A percentile compares a stretch with the other conserved stretches of the same genome.
phyloP scores from a whole-genome alignment of 35 echinoderm and acorn worm species.

The Apostichopus parvimensis region DNA sequence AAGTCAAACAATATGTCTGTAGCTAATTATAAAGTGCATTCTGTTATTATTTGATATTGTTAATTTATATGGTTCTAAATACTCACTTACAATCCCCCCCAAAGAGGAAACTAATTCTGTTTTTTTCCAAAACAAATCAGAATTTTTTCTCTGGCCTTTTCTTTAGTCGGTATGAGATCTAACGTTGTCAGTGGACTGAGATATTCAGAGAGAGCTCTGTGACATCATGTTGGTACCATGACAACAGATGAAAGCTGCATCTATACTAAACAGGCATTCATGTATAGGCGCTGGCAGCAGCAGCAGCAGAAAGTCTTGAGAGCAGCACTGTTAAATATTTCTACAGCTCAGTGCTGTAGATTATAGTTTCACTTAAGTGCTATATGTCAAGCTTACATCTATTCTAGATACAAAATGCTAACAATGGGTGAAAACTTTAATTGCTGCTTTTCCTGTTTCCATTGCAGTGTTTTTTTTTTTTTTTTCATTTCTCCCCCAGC shows the following conservation, averaged over 20 bases:
- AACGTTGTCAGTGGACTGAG: constrained; percentile 2
- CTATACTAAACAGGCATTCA: background rate
- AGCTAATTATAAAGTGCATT: too few relatives aligned
- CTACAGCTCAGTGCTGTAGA: background rate
- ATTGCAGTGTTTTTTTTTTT: background rate
- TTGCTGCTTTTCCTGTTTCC: background rate
- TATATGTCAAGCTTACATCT: constrained; percentile 4
- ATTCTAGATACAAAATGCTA: constrained; percentile 4
- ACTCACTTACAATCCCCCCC: too few relatives aligned
- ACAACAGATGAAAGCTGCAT: background rate
- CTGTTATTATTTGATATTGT: too few relatives aligned
- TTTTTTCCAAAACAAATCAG: background rate
- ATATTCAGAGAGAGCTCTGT: background rate
- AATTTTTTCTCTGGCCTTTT: background rate
- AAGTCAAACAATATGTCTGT: too few relatives aligned
- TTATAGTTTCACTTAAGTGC: background rate
- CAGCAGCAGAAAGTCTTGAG: background rate
- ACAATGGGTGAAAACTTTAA: constrained; percentile 10
- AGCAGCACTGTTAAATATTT: background rate
- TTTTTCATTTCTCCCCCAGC: background rate
- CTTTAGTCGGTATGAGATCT: background rate
- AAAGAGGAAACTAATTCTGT: too few relatives aligned
- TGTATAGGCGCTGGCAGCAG: background rate
- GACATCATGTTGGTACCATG: constrained; percentile 4
- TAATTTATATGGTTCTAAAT: too few relatives aligned